Evolutionary conservation across 2,888 invertebrate species (phyloP), one percentile per base, ranked within the genome.

Genomic region (Apodemia mormo): DNA sequence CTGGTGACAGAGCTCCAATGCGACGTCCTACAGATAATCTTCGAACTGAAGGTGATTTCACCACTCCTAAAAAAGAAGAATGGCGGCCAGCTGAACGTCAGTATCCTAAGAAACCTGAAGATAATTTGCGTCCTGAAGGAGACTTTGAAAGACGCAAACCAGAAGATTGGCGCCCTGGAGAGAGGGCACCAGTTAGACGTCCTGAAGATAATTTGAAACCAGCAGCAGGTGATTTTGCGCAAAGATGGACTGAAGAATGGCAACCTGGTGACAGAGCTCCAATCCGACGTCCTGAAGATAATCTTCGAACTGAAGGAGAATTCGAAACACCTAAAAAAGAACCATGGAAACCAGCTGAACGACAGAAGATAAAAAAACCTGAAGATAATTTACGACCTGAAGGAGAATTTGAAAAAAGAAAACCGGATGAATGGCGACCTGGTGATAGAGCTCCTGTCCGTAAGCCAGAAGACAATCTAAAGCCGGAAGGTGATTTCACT

Each of bases 301-400:
- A 95, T 75, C 79, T 95, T 0, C 88, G 85, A 69, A 90, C 94
- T 0, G 95, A 95, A 82, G 95, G 95, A 0, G 93, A 94, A 0
- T 95, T 95, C 76, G 87, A 94, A 69, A 79, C 83, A 22, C 94
- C 92, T 0, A 86, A 87, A 40, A 87, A 86, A 14, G 87, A 91
- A 2, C 72, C 80, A 67, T 85, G 84, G 84, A 77, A 76, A 1
- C 85, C 85, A 8, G 85, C 90, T 10, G 95, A 94, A 74, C 95
- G 94, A 0, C 86, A 88, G 37, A 86, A 85, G 94, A 84, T 82
- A 0, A 79, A 70, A 8, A 85, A 79, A 67, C 85, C 85, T 0
- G 58, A 79, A 69, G 86, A 87, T 74, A 93, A 93, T 76, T 74
- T 94, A 0, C 82, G 78, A 22, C 94, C 94, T 0, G 93, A 92